Base-by-base conservation (phyloP, 1,140 invertebrate species). In the Telenomus remus region DNA sequence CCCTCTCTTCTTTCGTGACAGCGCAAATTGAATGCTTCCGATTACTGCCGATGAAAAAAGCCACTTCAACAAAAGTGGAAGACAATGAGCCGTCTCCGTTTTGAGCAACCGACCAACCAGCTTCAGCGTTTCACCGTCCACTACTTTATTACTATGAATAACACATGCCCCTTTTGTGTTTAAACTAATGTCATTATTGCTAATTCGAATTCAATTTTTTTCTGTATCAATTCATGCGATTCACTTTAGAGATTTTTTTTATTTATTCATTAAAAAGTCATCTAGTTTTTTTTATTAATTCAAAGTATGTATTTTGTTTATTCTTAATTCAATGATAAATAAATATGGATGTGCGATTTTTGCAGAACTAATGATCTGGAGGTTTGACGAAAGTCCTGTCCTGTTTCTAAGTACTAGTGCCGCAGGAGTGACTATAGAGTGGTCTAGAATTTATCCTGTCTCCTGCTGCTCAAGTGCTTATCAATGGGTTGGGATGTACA, bases 391-490 rank as follows among this genome's bases (percentile, higher is more conserved):
- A 80, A 83, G 89, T 86, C 89, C 88, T 89, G 87, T 90, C 91
- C 91, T 93, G 92, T 94, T 94, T 90, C 92, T 94, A 94, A 94
- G 93, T 94, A 94, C 93, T 94, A 93, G 93, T 94, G 93, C 93
- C 93, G 93, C 93, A 94, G 93, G 93, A 94, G 93, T 92, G 89
- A 90, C 85, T 86, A n/a, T n/a, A 86, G 83, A 76, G 81, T 88
- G 84, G 79, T 69, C 80, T 85, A 85, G 79, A 84, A 81, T 90
- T 91, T 89, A 82, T 80, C 84, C 80, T 89, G 90, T 92, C 93
- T 94, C 93, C 93, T 94, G 93, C 92, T 93, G 93, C 93, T 93
- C 92, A 92, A 93, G 93, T 94, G 93, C 93, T 94, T 94, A 94
- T 94, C 92, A 94, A 94, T 93, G 91, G 91, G 91, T 87, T 86